Conservation (phyloP, 2,113 vertebrate genomes). For the Neoarius graeffei region DNA sequence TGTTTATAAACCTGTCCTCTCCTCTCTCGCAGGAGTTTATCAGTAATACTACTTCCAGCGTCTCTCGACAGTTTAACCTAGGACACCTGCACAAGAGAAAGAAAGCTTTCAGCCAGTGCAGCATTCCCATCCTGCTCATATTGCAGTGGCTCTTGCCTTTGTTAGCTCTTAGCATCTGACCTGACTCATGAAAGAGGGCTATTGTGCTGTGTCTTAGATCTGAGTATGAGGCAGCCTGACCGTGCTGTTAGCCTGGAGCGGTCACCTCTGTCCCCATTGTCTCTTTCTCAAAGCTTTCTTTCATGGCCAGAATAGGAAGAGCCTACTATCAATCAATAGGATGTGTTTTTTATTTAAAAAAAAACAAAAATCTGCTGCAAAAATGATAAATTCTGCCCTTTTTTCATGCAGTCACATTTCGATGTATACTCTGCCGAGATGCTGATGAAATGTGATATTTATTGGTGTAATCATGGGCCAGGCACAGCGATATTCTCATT, state of each 20-base stretch:
- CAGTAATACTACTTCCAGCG: neutral
- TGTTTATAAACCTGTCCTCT: constrained; percentile 48
- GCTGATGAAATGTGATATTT: neutral
- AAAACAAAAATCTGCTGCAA: neutral
- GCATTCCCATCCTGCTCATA: constrained; percentile 49
- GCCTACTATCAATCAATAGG: constrained; percentile 39
- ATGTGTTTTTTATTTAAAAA: neutral
- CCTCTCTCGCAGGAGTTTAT: neutral
- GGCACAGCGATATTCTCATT: constrained; percentile 23
- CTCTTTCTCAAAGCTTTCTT: constrained; percentile 70
- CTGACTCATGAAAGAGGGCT: constrained; percentile 64
- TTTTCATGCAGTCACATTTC: neutral
- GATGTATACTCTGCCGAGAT: neutral
- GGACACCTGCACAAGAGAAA: constrained; percentile 33
- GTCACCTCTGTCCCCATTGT: constrained; percentile 76
- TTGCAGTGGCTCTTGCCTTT: constrained; percentile 53
- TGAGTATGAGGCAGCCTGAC: constrained; percentile 53
- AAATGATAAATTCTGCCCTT: neutral
- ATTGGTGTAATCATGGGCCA: constrained; percentile 51
- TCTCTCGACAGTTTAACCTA: neutral
- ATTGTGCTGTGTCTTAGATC: constrained; percentile 62
- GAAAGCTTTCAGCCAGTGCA: constrained; percentile 32
- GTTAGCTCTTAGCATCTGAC: constrained; percentile 57
- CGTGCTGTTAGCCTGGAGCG: constrained; percentile 60
- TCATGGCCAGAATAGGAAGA: constrained; percentile 63